A percentile compares a stretch with the other conserved stretches of the same genome.
phyloP scores from a whole-genome alignment of 2,113 vertebrate species.

The Solenodon paradoxus region DNA sequence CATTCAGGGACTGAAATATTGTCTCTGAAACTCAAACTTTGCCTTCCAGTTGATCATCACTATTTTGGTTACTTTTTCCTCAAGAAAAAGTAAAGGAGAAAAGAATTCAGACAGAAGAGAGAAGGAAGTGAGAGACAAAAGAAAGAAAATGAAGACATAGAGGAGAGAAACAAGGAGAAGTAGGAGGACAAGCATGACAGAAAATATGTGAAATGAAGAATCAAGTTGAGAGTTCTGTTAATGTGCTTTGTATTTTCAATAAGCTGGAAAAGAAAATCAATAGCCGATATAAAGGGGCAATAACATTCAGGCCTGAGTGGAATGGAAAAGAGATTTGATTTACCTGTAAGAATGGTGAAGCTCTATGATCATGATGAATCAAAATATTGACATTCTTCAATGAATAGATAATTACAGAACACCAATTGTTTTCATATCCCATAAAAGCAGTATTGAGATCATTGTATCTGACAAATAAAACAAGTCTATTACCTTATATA shows the following conservation, averaged over 20 bases:
- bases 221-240: neutral
- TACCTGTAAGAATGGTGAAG: neutral
- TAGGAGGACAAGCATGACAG: neutral
- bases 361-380: neutral
- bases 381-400: neutral
- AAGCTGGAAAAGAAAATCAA: neutral
- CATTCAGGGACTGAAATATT: neutral
- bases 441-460: neutral
- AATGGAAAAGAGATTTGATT: neutral
- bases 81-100: neutral
- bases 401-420: neutral
- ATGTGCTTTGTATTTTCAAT: neutral
- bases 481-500: neutral
- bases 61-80: neutral
- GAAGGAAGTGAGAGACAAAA: neutral
- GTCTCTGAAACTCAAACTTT: neutral
- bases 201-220: neutral
- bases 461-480: neutral
- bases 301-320: neutral
- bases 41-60: neutral
- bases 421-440: neutral
- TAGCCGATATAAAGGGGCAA: neutral
- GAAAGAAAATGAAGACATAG: neutral
- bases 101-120: neutral
- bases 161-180: neutral